Evolutionary conservation across 2,113 vertebrate genomes (phyloP), one percentile per base, ranked within the genome.

Genomic region (Dinomys branickii): DNA sequence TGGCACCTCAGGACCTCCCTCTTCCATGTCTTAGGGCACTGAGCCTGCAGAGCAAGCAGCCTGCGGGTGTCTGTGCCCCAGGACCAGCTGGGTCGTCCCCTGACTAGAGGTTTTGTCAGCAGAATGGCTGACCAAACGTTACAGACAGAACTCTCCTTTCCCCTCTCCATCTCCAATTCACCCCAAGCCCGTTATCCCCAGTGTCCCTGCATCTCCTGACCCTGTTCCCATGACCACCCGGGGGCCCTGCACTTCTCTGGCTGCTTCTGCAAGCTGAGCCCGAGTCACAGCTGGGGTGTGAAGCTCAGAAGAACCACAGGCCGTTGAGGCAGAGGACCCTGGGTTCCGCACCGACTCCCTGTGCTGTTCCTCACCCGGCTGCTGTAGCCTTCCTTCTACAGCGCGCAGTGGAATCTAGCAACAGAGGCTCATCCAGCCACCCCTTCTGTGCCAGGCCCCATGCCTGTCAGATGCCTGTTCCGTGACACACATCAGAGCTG

Each of bases 1-100:
- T 1, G 0, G 38, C 1, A 7, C 44, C 28, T 0, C 0, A 28
- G n/a, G 10, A 1, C 4, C 38, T 75, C 77, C 5, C 11, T 65
- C 7, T 59, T 1, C 0, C 20, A 16, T 24, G 10, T 35, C 2
- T 54, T 8, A 7, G 26, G 28, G 47, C 22, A 41, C 69, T 24
- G 63, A 12, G 30, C 63, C 63, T 65, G 13, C n/a, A 38, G 69
- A 19, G 22, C 2, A 7, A 38, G 19, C 67, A 38, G 35, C 78
- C 78, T 19, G 5, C 10, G 14, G 33, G 50, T 13, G 52, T n/a
- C 52, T 56, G 33, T 56, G 50, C 47, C 33, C 10, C 13, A 77
- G 52, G 52, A n/a, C 78, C 17, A 33, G 17, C 28, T 35, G 50
- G 77, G 47, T 54, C 47, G 5, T 20, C 50, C 14, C 44, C 77